These are phyloP conservation scores for Spea bombifrons DNA, from an alignment of 2,113 vertebrate genomes.

Conservation along the genomic window DNA sequence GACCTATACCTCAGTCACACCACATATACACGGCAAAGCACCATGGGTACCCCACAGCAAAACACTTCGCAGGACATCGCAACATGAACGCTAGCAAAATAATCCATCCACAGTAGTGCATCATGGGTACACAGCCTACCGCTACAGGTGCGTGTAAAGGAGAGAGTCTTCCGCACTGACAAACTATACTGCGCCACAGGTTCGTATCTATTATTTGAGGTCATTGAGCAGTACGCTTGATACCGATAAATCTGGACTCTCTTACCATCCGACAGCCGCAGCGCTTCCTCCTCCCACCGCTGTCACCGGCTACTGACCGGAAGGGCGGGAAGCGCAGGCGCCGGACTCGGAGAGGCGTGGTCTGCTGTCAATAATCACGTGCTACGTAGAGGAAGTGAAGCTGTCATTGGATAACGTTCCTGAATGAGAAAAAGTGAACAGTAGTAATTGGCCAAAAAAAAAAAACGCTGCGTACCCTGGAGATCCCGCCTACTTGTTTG, in stretches of 20 bases:
- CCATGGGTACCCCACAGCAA: neutral
- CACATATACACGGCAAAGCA: too few species aligned
- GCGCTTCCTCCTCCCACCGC: conserved; percentile 26
- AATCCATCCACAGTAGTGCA: neutral
- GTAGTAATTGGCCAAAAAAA: neutral
- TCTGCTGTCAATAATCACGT: neutral
- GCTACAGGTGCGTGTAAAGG: neutral
- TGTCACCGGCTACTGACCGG: conserved; percentile 44
- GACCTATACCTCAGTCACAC: too few species aligned
- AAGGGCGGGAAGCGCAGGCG: conserved; percentile 41
- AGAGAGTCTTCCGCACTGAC: too few species aligned
- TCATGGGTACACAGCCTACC: neutral
- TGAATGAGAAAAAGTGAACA: neutral
- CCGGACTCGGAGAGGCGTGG: conserved; percentile 31
- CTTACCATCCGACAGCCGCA: conserved; percentile 36
- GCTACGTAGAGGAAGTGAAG: neutral
- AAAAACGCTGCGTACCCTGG: neutral
- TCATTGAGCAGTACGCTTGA: too few species aligned
- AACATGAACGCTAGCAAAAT: neutral
- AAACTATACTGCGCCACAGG: too few species aligned
- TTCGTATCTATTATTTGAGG: too few species aligned
- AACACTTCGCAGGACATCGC: neutral
- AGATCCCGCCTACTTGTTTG: neutral
- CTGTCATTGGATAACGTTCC: neutral
- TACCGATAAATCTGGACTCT: neutral